Evolutionary conservation across 1,140 invertebrate species (phyloP).

Genomic region (Lethrus apterus): DNA sequence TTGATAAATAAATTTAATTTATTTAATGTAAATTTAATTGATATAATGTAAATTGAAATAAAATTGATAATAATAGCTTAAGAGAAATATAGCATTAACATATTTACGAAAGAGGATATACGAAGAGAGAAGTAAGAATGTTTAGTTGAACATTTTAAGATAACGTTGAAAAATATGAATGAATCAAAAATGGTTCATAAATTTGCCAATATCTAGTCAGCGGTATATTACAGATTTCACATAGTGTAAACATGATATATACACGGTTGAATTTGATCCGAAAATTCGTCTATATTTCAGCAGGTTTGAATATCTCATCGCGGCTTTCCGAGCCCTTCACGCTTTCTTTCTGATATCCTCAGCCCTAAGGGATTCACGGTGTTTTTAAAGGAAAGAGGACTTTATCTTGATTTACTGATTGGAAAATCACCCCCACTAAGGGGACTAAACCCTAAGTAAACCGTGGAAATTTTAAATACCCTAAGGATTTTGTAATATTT

Average conservation of each 20-base stretch:
- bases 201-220: slow-evolving; percentile 20
- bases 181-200: slow-evolving; percentile 23
- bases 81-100: too few relatives aligned
- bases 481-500: too few relatives aligned
- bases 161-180: slow-evolving; percentile 22
- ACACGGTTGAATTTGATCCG: slow-evolving; percentile 19
- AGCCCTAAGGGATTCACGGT: slow-evolving; percentile 16
- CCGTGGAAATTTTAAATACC: too few relatives aligned
- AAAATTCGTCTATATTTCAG: slow-evolving; percentile 26
- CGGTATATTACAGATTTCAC: slow-evolving; percentile 20
- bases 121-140: too few relatives aligned
- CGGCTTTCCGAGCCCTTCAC: slow-evolving; percentile 9
- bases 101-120: too few relatives aligned
- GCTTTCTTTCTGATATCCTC: slow-evolving; percentile 13
- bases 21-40: too few relatives aligned
- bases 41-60: too few relatives aligned
- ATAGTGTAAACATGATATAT: slow-evolving; percentile 24
- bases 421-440: slow-evolving; percentile 29
- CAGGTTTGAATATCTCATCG: slow-evolving; percentile 24
- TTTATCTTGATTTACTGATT: slow-evolving; percentile 38
- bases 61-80: too few relatives aligned
- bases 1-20: too few relatives aligned
- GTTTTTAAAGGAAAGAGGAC: slow-evolving; percentile 26
- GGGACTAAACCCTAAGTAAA: too few relatives aligned
- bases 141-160: slow-evolving; percentile 17